phyloP scores from a whole-genome alignment of 1,140 invertebrate species.

The Nylanderia fulva region DNA sequence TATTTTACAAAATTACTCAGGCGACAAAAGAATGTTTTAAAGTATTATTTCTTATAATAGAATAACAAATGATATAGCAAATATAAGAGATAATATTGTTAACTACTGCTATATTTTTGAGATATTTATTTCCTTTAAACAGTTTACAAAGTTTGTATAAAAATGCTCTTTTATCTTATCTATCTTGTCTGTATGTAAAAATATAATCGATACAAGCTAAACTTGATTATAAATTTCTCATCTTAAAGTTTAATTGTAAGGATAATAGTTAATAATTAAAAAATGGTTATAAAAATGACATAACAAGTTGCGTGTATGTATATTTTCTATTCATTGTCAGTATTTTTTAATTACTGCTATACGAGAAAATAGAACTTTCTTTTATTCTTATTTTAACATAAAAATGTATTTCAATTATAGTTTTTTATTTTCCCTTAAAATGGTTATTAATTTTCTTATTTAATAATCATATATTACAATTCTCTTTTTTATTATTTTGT shows the following conservation, averaged over 20 bases:
- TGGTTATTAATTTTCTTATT: not conserved
- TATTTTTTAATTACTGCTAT: constrained; percentile 18
- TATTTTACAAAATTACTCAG: not conserved
- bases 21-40: not conserved
- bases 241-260: not conserved
- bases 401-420: constrained; percentile 14
- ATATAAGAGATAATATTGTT: not conserved
- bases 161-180: constrained; percentile 10
- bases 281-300: not conserved
- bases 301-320: not conserved
- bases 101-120: constrained; percentile 8
- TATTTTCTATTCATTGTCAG: not conserved
- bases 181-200: not conserved
- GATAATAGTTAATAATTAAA: not conserved
- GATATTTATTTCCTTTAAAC: constrained; percentile 39
- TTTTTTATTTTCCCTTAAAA: not conserved
- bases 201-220: not conserved
- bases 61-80: not conserved
- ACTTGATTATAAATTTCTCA: constrained; percentile 10
- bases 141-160: constrained; percentile 29
- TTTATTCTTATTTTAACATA: constrained; percentile 5
- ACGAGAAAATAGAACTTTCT: constrained; percentile 27
- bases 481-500: constrained; percentile 42
- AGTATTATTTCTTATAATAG: not conserved
- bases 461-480: constrained; percentile 57